Base-by-base conservation (phyloP, 1,140 invertebrate species). In the Tetramorium alpestre region DNA sequence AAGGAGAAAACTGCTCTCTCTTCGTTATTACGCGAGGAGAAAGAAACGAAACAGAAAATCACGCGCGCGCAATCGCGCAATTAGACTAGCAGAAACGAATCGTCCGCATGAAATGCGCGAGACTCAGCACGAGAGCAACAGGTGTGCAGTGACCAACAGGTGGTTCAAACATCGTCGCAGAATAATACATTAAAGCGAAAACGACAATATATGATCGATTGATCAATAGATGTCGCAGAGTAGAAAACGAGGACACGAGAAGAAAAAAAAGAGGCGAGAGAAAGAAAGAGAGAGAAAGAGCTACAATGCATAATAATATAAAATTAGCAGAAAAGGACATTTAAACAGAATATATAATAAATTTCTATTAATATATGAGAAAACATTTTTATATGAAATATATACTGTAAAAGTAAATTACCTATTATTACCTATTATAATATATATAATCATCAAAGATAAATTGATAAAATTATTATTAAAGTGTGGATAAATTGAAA, bases 121-220 rank as follows among this genome's bases (percentile, higher is more conserved):
- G 41, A 85, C 49, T 58, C 49, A 38, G 22, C 16, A n/a, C 3
- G 25, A 87, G 33, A 85, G 90, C 87, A 88, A 87, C 75, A 82
- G 85, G 88, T 87, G 86, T 73, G 44, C 41, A 11, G 38, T 44
- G 62, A 80, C 44, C 84, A 86, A 86, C 84, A 86, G 62, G 84
- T 86, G 75, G 49, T 81, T 80, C 41, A 54, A 62, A 54, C 41
- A 11, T 64, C 65, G 6, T 69, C 41, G 13, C 1, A 16, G 38
- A 81, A 22, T 69, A 67, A 18, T 69, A 22, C 18, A 54, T 81
- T 70, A 38, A 70, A 28, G 64, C 38, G 65, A 56, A 16, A 54
- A 70, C 65, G 67, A 81, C 16, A 22, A 41, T 70, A 70, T 10
- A n/a, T 22, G 49, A 56, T 70, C 22, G 38, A 81, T 81, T 47